Evolutionary conservation across 2,888 invertebrate species (phyloP), one percentile per base, ranked within the genome.

Genomic region (Spodoptera littoralis): DNA sequence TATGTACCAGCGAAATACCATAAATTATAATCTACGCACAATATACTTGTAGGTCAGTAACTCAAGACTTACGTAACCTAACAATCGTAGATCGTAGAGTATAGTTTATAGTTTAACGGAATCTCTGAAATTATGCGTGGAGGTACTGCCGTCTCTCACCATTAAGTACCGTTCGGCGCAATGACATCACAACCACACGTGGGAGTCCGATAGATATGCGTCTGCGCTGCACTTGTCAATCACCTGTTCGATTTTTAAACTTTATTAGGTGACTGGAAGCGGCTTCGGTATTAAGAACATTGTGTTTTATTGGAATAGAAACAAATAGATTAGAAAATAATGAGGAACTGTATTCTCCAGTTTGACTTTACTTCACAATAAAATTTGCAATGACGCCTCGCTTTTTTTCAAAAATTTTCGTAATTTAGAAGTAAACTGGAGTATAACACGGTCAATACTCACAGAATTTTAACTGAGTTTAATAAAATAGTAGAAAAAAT

Each of bases 161-260:
- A 72, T 76, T 69, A 72, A 73, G 80, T 83, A 83, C 85, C 84
- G 84, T 84, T 82, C 64, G 60, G 77, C 68, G 71, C 81, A 82
- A 77, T 80, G 84, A 83, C 84, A 79, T 83, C 79, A 81, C 64
- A 60, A 49, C 36, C 60, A 70, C 51, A 49, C 56, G 76, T 80
- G 72, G 73, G 79, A 65, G 79, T 51, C 49, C 52, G 61, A 67
- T 69, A 63, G 65, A 65, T n/a, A n/a, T 73, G 70, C 71, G 63
- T 62, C 47, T 66, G 67, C 73, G 76, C 77, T 71, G 63, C 74
- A 79, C 79, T 73, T 82, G 82, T 83, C 82, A 77, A 80, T 83
- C 86, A 84, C 75, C 77, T 81, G 81, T 73, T 73, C 11, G 11
- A 11, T 41, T 47, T 22, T 51, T 44, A 8, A 18, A 44, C 18